These are phyloP conservation scores for Xenopus tropicalis DNA, from an alignment of 2,113 vertebrate genomes.

Conservation along the genomic window DNA sequence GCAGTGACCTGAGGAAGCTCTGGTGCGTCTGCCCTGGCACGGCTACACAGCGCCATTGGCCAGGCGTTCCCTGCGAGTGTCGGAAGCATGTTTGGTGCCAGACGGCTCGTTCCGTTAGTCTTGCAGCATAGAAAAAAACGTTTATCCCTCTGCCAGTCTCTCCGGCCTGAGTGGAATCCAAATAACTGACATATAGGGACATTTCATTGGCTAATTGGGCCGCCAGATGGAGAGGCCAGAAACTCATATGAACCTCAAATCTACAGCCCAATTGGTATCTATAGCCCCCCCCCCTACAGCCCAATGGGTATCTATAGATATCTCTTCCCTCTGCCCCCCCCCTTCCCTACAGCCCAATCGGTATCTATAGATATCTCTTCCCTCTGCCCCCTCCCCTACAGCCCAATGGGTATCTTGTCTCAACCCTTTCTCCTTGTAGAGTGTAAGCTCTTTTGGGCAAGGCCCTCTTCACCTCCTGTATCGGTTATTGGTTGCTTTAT, in stretches of 20 bases:
- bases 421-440: too few species aligned
- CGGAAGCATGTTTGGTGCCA: slow-evolving; percentile 19
- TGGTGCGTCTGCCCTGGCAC: slow-evolving; percentile 24
- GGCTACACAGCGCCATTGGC: slow-evolving; percentile 14
- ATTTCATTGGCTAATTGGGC: not conserved
- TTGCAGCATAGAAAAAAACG: slow-evolving; percentile 24
- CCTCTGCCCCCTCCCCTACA: too few species aligned
- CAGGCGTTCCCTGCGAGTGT: not conserved
- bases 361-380: too few species aligned
- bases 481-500: too few species aligned
- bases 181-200: not conserved
- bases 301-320: too few species aligned
- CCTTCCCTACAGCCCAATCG: too few species aligned
- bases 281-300: too few species aligned
- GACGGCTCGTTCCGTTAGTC: slow-evolving; percentile 12
- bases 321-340: too few species aligned
- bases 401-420: too few species aligned
- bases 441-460: too few species aligned
- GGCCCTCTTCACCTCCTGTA: too few species aligned
- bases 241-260: not conserved
- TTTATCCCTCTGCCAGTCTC: slow-evolving; percentile 27
- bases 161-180: not conserved
- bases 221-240: slow-evolving; percentile 23
- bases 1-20: slow-evolving; percentile 18
- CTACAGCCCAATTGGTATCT: too few species aligned